Evolutionary conservation across 2,113 vertebrate genomes (phyloP), one percentile per base, ranked within the genome.

Genomic region (Salvelinus namaycush): DNA sequence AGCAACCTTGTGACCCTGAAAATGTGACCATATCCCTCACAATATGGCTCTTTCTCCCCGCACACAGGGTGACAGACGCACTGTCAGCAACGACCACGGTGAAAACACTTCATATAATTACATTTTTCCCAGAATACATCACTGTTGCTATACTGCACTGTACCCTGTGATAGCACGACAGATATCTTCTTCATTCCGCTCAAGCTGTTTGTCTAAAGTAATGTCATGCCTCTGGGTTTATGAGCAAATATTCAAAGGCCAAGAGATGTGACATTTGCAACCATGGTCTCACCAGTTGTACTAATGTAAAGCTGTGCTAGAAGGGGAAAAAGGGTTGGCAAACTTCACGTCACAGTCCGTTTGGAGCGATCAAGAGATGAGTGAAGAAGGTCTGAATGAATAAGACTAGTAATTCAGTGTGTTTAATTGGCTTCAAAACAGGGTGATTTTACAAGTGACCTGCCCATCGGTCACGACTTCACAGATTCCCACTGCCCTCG

Each of bases 101-200:
- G 74, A 80, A 24, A 64, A 72, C 29, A 14, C 65, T 72, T 62
- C 62, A 69, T 57, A 68, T 54, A 44, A 77, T 13, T 60, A 68
- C 71, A 82, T 71, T 75, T 69, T 51, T 11, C 75, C 29, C 72
- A 74, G 73, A 71, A 73, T 76, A 72, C 57, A 79, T 82, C 70
- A 76, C 59, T 44, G 54, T 12, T 4, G 64, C 60, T 31, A 44
- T 39, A 39, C 39, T 68, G 27, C 24, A 14, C 12, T 44, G 39
- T 67, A 26, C 26, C 27, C 4, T n/a, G 24, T 67, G 8, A 67
- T 22, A 16, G 65, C 22, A 78, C 26, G 27, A 48, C 62, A 54
- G 69, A 71, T 54, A 59, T 39, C 24, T 68, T 31, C 16, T 18
- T 27, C 27, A 31, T 26, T n/a, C 20, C 29, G 57, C 18, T 2